Percentiles rank a stretch among this genome's conserved stretches.
phyloP scores from a whole-genome alignment of 1,140 invertebrate species.

The Pemphigus obesinymphae region DNA sequence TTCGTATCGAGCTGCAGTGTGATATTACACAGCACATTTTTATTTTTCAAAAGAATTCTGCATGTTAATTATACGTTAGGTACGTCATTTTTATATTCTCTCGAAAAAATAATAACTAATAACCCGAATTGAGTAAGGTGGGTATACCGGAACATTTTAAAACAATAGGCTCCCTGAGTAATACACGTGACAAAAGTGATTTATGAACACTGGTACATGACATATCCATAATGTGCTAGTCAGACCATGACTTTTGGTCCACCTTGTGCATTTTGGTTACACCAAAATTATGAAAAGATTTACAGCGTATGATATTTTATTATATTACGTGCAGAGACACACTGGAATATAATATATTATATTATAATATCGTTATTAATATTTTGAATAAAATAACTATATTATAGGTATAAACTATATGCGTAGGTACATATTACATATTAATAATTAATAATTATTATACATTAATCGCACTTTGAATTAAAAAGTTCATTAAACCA shows the following conservation, averaged over 20 bases:
- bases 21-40: slow-evolving; percentile 15
- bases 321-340: neutral
- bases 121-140: neutral
- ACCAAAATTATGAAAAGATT: neutral
- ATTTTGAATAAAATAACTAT: too few species aligned
- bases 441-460: too few species aligned
- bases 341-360: neutral
- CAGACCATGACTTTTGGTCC: slow-evolving; percentile 14
- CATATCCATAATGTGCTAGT: slow-evolving; percentile 33
- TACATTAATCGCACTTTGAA: too few species aligned
- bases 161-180: neutral
- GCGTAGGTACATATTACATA: too few species aligned
- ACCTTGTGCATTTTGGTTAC: neutral
- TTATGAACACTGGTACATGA: slow-evolving; percentile 20
- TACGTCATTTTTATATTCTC: neutral
- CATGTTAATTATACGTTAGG: neutral
- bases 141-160: neutral
- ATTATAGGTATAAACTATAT: too few species aligned
- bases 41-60: slow-evolving; percentile 7
- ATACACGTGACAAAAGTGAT: slow-evolving; percentile 35
- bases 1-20: neutral
- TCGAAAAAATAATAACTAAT: neutral
- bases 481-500: too few species aligned
- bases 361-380: neutral
- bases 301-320: neutral